Conservation (phyloP, 2,888 invertebrate genomes). For the Pammene fasciana region DNA sequence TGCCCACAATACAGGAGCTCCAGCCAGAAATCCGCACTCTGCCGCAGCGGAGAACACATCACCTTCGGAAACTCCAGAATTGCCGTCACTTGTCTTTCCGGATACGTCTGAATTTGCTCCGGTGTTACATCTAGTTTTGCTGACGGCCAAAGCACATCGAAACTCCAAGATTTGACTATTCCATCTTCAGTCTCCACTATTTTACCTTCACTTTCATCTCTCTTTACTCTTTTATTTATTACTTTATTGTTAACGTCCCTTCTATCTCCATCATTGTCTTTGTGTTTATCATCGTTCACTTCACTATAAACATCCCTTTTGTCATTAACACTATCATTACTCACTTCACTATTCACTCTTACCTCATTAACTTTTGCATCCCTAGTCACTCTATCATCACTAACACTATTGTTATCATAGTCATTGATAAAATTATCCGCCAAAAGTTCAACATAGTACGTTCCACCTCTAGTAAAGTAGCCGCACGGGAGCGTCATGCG, state of each 20-base stretch:
- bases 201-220: conserved; percentile 64
- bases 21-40: conserved; percentile 88
- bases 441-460: conserved; percentile 74
- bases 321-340: not conserved
- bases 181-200: conserved; percentile 73
- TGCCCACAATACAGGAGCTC: conserved; percentile 92
- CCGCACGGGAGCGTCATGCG: conserved; percentile 86
- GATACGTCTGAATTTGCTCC: conserved; percentile 91
- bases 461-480: conserved; percentile 88
- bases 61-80: conserved; percentile 89
- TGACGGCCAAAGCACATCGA: conserved; percentile 93
- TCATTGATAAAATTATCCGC: conserved; percentile 63
- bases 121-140: conserved; percentile 89
- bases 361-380: conserved; percentile 34
- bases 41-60: conserved; percentile 85
- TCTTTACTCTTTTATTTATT: conserved; percentile 52
- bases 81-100: conserved; percentile 88
- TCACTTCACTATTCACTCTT: not conserved
- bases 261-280: not conserved
- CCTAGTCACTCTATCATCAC: conserved; percentile 11
- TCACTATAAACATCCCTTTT: not conserved
- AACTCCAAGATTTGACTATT: conserved; percentile 80
- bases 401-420: conserved; percentile 53
- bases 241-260: not conserved
- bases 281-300: not conserved